A percentile compares a stretch with the other conserved stretches of the same genome.
Conservation (phyloP, 1,140 invertebrate genomes). For the Bacillus rossius region DNA sequence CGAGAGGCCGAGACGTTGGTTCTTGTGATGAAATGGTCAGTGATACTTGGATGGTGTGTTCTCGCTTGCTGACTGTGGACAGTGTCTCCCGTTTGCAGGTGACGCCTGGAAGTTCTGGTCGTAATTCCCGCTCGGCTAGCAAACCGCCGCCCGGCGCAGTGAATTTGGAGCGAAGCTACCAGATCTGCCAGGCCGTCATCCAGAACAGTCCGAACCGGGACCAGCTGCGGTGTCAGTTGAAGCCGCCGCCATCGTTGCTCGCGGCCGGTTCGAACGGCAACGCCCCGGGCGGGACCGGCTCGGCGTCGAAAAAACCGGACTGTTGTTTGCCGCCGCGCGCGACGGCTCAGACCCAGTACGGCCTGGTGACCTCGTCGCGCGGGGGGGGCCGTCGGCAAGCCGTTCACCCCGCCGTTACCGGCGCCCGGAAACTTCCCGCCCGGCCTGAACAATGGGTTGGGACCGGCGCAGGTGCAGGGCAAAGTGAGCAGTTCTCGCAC, state of each 20-base stretch:
- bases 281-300: not conserved
- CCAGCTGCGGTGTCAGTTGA: constrained; percentile 77
- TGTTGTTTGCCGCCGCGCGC: not conserved
- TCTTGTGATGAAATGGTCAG: not conserved
- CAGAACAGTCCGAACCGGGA: constrained; percentile 87
- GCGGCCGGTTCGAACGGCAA: constrained; percentile 27
- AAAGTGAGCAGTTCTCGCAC: constrained; percentile 14
- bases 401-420: constrained; percentile 39
- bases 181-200: constrained; percentile 93
- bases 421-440: constrained; percentile 23
- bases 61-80: too few species aligned
- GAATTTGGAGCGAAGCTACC: constrained; percentile 89
- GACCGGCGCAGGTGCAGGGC: not conserved
- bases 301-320: not conserved
- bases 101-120: not conserved
- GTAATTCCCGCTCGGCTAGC: constrained; percentile 45
- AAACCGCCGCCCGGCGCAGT: constrained; percentile 81
- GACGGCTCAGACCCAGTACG: constrained; percentile 20
- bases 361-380: constrained; percentile 21
- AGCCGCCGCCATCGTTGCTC: constrained; percentile 72
- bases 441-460: not conserved
- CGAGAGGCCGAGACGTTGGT: not conserved
- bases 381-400: constrained; percentile 27
- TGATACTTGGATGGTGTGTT: too few species aligned
- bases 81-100: constrained; percentile 1